Base-by-base conservation (phyloP, 1,140 invertebrate genomes). In the Asobara japonica region DNA sequence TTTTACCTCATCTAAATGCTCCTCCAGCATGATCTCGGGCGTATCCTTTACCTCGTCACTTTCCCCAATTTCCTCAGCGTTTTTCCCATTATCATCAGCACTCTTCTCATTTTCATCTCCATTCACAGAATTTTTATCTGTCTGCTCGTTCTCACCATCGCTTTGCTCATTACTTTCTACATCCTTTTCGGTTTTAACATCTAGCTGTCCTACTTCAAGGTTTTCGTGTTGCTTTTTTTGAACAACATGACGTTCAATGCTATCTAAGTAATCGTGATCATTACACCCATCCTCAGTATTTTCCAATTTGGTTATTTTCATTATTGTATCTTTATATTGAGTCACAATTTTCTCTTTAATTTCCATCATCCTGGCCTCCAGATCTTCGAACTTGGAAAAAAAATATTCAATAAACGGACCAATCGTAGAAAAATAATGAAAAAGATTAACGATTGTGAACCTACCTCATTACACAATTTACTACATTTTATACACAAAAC, bases 401-500 rank as follows among this genome's bases (percentile, higher is more conserved):
- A 74, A 61, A 74, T 41, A 48, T 72, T 60, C 16, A 22, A 48
- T 48, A 27, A 27, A 48, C 18, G 45, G 4, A 45, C 16, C 18
- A 48, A 62, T 69, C 56, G 29, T 66, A 45, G 25, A 60, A n/a
- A 70, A 16, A 61, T 30, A 0, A 3, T 64, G 38, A 33, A 25
- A 3, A 30, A n/a, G 1, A 68, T 16, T 10, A 31, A 1, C 27
- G n/a, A 7, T 18, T 3, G 29, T 4, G 36, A 60, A 66, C 27
- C 64, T 76, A 87, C 86, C 82, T 87, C 91, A 74, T 89, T 88
- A 62, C 91, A 86, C 29, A 90, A 78, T 82, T 90, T 90, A 75
- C 85, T 91, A 78, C 91, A 92, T 76, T 91, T 92, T 82, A 90
- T 91, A 80, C 91, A 92, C 18, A 92, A 80, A 22, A 91, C 81